Conservation (phyloP, 2,113 vertebrate species). For the Octodon degus region DNA sequence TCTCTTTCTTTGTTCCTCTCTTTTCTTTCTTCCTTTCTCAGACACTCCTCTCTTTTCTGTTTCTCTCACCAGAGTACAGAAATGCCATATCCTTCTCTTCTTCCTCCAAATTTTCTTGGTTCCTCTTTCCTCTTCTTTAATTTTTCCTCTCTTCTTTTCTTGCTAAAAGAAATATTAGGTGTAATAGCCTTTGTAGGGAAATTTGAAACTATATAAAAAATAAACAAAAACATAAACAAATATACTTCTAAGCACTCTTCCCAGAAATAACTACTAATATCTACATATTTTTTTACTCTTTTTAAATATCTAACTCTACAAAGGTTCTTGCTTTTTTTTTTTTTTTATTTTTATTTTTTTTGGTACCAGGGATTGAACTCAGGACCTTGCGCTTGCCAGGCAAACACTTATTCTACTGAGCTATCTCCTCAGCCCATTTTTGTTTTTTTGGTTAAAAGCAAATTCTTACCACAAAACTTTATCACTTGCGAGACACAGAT, state of each 20-base stretch:
- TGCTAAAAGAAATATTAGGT: not conserved
- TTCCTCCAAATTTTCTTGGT: not conserved
- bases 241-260: not conserved
- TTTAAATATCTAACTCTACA: not conserved
- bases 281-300: not conserved
- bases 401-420: too few relatives aligned
- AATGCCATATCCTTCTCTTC: not conserved
- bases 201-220: not conserved
- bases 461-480: not conserved
- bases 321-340: not conserved
- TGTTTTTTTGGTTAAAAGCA: not conserved
- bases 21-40: not conserved
- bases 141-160: not conserved
- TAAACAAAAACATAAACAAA: constrained; percentile 42
- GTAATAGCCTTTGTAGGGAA: not conserved
- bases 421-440: too few relatives aligned
- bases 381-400: too few relatives aligned
- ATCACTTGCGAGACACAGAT: not conserved
- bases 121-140: not conserved
- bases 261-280: not conserved
- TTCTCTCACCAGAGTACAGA: not conserved
- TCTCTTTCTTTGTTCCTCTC: not conserved
- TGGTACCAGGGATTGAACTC: too few relatives aligned
- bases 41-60: not conserved
- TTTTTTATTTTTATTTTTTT: too few relatives aligned